Evolutionary conservation across 2,797 vertebrate species (phyloP).

Genomic region (Amphiprion clarkii): DNA sequence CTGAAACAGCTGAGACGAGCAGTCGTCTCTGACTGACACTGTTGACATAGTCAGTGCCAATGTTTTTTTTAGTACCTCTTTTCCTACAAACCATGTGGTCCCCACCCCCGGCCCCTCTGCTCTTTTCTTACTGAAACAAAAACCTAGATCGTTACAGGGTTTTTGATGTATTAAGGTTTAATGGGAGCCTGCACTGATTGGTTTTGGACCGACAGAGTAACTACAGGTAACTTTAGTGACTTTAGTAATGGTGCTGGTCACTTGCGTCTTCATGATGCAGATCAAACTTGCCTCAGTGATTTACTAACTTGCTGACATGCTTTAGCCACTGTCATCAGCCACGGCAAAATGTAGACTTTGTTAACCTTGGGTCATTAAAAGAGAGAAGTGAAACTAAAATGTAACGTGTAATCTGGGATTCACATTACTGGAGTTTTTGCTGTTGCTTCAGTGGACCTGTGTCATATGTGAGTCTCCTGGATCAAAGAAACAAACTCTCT

Average conservation of each 20-base stretch:
- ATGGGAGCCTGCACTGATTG: neutral
- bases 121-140: neutral
- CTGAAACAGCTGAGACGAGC: neutral
- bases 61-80: neutral
- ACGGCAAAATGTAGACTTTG: neutral
- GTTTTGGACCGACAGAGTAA: neutral
- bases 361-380: neutral
- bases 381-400: neutral
- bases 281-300: too few relatives aligned
- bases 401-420: too few relatives aligned
- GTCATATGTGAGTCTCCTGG: too few relatives aligned
- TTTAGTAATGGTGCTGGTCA: neutral
- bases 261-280: too few relatives aligned
- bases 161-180: neutral
- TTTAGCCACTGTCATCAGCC: neutral
- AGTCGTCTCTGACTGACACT: neutral
- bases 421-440: too few relatives aligned
- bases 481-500: too few relatives aligned
- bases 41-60: neutral
- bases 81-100: neutral
- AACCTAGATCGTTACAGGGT: neutral
- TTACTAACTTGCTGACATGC: neutral
- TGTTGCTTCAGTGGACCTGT: too few relatives aligned
- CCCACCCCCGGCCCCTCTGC: too few relatives aligned
- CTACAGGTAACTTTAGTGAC: neutral